Conservation (phyloP, 2,797 vertebrate species). For the Sardinella longiceps region DNA sequence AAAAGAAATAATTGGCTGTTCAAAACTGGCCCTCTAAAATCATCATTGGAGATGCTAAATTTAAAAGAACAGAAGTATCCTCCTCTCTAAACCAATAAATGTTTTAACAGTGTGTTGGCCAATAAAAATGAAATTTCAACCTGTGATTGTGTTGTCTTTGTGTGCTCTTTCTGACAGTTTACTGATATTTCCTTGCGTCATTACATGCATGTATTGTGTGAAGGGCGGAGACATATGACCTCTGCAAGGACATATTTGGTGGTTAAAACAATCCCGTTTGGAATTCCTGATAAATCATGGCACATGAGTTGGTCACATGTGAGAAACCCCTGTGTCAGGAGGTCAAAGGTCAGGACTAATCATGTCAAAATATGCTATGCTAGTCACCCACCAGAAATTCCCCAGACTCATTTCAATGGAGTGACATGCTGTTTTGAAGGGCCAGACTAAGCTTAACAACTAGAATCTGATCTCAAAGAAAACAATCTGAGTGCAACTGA, state of each 20-base stretch:
- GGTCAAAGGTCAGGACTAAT: slow-evolving; percentile 26
- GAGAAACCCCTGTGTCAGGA: slow-evolving; percentile 23
- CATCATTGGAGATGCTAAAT: too few species aligned
- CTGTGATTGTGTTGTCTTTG: neutral
- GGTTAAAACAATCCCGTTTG: slow-evolving; percentile 5
- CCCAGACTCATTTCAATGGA: neutral
- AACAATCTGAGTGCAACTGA: neutral
- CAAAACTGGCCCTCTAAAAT: too few species aligned
- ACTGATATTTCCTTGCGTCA: slow-evolving; percentile 24
- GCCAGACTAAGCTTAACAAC: neutral
- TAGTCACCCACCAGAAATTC: neutral
- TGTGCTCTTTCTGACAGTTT: slow-evolving; percentile 34
- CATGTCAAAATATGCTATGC: slow-evolving; percentile 34
- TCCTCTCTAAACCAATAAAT: too few species aligned
- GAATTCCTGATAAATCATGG: slow-evolving; percentile 6
- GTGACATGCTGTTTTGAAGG: neutral
- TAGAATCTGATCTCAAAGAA: neutral
- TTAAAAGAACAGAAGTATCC: too few species aligned
- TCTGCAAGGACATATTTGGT: neutral
- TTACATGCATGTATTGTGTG: neutral
- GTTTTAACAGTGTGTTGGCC: too few species aligned
- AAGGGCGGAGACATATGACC: neutral
- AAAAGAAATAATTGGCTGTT: too few species aligned
- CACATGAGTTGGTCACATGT: neutral
- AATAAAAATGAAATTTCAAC: too few species aligned